Evolutionary conservation across 35 echinoderm and acorn worm species (phyloP).

Genomic region (Ptychodera flava): DNA sequence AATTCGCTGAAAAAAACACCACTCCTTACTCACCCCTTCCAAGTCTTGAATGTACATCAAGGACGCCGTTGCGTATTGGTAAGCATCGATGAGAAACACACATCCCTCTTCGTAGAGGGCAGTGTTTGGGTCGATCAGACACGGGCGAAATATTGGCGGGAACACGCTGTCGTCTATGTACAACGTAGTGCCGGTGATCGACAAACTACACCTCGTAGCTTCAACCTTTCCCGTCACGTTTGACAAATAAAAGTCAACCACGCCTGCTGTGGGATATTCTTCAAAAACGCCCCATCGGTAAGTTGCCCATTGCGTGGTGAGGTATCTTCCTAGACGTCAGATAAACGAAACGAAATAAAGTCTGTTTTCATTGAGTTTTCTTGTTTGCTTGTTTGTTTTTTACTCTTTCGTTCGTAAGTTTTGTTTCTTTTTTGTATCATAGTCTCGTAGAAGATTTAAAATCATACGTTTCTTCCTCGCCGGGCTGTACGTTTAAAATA

Average conservation of each 20-base stretch:
- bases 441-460: no score
- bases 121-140: background rate
- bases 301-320: slow-evolving; percentile 49
- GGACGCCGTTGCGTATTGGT: background rate
- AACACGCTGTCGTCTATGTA: background rate
- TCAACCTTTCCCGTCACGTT: slow-evolving; percentile 24
- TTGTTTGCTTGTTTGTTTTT: no score
- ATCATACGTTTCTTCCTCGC: no score
- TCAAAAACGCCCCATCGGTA: slow-evolving; percentile 51
- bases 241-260: slow-evolving; percentile 28
- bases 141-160: no score
- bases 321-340: no score
- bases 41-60: background rate
- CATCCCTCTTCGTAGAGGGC: background rate
- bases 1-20: no score
- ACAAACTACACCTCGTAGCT: slow-evolving; percentile 28
- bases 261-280: slow-evolving; percentile 33
- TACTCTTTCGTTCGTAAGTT: no score
- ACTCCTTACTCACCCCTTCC: background rate
- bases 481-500: no score
- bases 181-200: slow-evolving; percentile 22
- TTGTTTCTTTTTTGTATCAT: no score
- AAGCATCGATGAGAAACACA: background rate
- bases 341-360: no score
- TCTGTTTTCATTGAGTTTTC: no score